Percentiles rank a stretch among this genome's conserved stretches.
These are phyloP conservation scores for Heliconius sara DNA, from an alignment of 2,888 invertebrate species.

Conservation along the genomic window DNA sequence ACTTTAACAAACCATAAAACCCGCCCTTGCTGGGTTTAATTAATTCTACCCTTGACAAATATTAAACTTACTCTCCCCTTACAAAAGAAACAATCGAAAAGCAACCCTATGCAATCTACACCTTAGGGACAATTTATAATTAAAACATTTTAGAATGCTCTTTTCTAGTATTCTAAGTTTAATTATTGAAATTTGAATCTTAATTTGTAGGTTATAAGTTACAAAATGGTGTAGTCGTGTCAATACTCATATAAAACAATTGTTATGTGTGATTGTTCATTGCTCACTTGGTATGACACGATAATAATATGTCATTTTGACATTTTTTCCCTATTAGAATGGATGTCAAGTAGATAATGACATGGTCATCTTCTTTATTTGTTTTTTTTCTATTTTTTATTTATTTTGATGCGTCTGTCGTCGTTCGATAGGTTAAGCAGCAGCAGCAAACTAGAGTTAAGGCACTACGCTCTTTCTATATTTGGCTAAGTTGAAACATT, in stretches of 20 bases:
- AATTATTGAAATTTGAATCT: background rate
- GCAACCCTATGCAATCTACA: background rate
- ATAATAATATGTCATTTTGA: slow-evolving; percentile 12
- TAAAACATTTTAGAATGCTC: background rate
- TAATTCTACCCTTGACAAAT: slow-evolving; percentile 52
- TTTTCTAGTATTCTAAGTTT: background rate
- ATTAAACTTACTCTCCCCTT: slow-evolving; percentile 29
- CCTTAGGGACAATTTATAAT: background rate
- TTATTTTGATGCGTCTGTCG: background rate
- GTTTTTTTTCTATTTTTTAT: background rate
- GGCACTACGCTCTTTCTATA: no score
- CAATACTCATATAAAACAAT: slow-evolving; percentile 16
- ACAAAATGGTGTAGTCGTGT: background rate
- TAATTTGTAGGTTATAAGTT: background rate
- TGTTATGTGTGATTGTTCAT: slow-evolving; percentile 16
- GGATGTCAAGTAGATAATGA: background rate
- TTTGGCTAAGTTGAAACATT: no score
- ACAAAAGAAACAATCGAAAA: background rate
- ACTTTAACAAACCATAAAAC: slow-evolving; percentile 48
- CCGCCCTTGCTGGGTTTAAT: slow-evolving; percentile 49
- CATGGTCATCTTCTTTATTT: background rate
- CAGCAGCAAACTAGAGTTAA: no score
- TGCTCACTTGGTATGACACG: slow-evolving; percentile 21
- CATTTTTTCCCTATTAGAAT: background rate
- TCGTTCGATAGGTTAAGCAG: no score